These are phyloP conservation scores for Drosophila phalerata DNA, from an alignment of 2,888 invertebrate genomes.

Conservation along the genomic window DNA sequence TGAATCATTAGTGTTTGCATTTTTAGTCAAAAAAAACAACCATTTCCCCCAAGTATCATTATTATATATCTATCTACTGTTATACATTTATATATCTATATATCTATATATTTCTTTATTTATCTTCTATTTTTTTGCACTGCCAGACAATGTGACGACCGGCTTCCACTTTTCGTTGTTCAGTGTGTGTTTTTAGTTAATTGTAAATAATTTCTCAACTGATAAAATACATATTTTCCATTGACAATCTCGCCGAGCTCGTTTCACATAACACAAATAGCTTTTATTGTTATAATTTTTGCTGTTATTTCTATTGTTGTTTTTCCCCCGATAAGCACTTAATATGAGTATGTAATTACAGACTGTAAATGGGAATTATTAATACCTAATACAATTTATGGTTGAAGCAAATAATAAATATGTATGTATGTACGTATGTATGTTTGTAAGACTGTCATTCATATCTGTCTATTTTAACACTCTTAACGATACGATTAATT, in stretches of 20 bases:
- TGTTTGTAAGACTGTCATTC: background rate
- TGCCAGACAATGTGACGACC: slow-evolving; percentile 71
- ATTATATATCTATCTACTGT: slow-evolving; percentile 23
- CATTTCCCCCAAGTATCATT: slow-evolving; percentile 38
- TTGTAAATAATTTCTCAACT: slow-evolving; percentile 62
- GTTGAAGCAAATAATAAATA: background rate
- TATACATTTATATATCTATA: slow-evolving; percentile 4
- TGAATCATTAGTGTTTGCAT: slow-evolving; percentile 69
- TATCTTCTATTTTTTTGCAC: slow-evolving; percentile 38
- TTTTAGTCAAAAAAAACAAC: slow-evolving; percentile 45
- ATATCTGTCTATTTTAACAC: slow-evolving; percentile 2
- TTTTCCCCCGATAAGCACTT: slow-evolving; percentile 12
- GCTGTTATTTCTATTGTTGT: slow-evolving; percentile 2
- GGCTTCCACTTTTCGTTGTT: slow-evolving; percentile 51
- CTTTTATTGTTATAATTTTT: slow-evolving; percentile 26
- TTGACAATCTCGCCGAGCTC: slow-evolving; percentile 20
- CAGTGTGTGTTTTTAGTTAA: slow-evolving; percentile 38
- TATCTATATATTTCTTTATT: slow-evolving; percentile 19
- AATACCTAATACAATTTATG: slow-evolving; percentile 13
- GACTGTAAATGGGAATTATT: slow-evolving; percentile 21
- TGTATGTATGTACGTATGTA: background rate
- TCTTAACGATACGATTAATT: slow-evolving; percentile 1
- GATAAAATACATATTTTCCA: slow-evolving; percentile 58
- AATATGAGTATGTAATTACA: slow-evolving; percentile 14
- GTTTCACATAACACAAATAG: slow-evolving; percentile 4